Evolutionary conservation across 2,888 invertebrate genomes (phyloP), one percentile per base, ranked within the genome.

Genomic region (Limnephilus rhombicus): DNA sequence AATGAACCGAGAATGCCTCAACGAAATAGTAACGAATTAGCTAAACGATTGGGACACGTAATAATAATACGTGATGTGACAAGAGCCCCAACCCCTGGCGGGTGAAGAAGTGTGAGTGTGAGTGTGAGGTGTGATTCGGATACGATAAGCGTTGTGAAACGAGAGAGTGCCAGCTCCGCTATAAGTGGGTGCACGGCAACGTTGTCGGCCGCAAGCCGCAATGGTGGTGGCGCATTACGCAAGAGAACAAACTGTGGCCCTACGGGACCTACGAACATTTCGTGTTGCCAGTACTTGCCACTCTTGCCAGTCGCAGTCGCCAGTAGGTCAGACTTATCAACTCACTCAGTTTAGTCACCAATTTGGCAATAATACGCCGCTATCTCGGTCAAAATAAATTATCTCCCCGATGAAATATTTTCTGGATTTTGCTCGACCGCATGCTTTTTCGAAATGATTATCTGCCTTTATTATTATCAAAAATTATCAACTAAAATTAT

Each of bases 301-400:
- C 34, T 34, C 82, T 49, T 18, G 82, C 31, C 82, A 82, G 31
- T 34, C 82, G 82, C 82, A 31, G 82, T 34, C 82, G 82, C 31
- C 82, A 82, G 31, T 82, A 82, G 82, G 82, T 82, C 82, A 82
- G 82, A 34, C 82, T 68, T 68, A 68, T 68, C 68, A 68, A 68
- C 68, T 68, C 68, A 68, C 9, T 68, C n/a, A 9, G 68, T 68
- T 68, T 68, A 68, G 68, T 68, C 68, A 68, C 68, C 68, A 68
- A 68, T 68, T 68, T 68, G 68, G 68, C 68, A 68, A 68, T 68
- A 68, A 68, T 68, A 68, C 68, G 68, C 68, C 24, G 68, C 68
- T 68, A 68, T 68, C 68, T 68, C 68, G 68, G 68, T 68, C 68
- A 68, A 68, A 68, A 68, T 68, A 68, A 68, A 68, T 68, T 24